Evolutionary conservation across 2,888 invertebrate species (phyloP).

Genomic region (Lacanobia oleracea): DNA sequence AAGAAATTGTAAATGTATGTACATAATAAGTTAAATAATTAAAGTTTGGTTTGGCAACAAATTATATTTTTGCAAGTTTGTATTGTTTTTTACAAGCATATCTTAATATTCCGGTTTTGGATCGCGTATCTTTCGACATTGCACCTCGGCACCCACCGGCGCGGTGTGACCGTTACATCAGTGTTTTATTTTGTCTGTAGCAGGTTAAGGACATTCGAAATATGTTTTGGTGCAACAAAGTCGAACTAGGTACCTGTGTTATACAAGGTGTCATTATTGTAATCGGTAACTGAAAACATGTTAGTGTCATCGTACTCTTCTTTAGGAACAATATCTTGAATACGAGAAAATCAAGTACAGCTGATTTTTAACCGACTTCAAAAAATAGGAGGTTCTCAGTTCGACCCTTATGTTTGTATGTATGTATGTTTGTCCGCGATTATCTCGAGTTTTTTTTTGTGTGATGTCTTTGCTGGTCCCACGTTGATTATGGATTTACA

Average conservation of each 20-base stretch:
- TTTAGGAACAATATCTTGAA: neutral
- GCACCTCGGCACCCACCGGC: conserved; percentile 1
- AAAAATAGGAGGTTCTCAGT: too few species aligned
- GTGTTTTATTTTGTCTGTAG: conserved; percentile 23
- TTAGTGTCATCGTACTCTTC: neutral
- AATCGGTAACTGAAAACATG: neutral
- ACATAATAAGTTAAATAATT: neutral
- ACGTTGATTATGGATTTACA: too few species aligned
- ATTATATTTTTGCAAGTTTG: conserved; percentile 16
- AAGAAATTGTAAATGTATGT: neutral
- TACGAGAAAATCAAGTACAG: neutral
- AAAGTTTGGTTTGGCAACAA: conserved; percentile 4
- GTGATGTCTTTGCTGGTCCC: too few species aligned
- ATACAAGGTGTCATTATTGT: neutral
- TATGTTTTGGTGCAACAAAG: conserved; percentile 17
- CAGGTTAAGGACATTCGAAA: conserved; percentile 39
- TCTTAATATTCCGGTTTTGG: conserved; percentile 51
- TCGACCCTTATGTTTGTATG: too few species aligned
- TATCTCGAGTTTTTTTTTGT: too few species aligned
- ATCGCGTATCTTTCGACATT: conserved; percentile 47
- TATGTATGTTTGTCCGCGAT: too few species aligned
- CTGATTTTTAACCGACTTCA: too few species aligned
- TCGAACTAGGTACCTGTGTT: neutral
- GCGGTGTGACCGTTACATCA: conserved; percentile 42
- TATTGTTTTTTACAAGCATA: conserved; percentile 5